Evolutionary conservation across 2,797 vertebrate species (phyloP).

Genomic region (Pseudotriccus pelzelni): DNA sequence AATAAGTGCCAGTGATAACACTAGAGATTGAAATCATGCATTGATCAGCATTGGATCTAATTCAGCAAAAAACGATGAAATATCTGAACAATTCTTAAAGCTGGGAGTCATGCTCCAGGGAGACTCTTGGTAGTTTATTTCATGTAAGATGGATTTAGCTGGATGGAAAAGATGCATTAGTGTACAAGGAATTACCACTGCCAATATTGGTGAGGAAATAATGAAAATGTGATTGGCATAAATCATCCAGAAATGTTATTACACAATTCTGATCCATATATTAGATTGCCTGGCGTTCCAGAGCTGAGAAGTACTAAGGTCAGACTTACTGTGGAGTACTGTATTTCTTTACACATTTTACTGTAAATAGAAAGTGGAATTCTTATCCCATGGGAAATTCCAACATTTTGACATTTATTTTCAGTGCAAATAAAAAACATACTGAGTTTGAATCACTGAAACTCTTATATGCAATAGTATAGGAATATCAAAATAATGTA

Average conservation of each 20-base stretch:
- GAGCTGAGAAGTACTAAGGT: constrained; percentile 17
- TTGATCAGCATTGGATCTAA: background rate
- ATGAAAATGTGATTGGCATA: constrained; percentile 40
- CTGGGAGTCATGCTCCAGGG: background rate
- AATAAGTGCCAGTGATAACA: background rate
- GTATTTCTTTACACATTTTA: constrained; percentile 12
- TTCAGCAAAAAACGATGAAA: background rate
- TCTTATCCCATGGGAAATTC: constrained; percentile 22
- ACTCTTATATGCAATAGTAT: background rate
- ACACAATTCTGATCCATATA: background rate
- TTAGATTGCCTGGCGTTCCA: background rate
- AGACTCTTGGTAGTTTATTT: background rate
- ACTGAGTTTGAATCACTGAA: background rate
- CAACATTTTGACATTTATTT: constrained; percentile 59
- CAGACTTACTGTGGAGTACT: background rate
- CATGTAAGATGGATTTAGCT: background rate
- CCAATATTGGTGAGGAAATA: background rate
- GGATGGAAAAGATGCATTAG: background rate
- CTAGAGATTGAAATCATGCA: background rate
- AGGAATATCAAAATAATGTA: constrained; percentile 52
- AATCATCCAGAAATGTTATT: constrained; percentile 29
- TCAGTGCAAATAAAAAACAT: constrained; percentile 40
- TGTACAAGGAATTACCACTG: background rate
- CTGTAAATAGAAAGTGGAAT: constrained; percentile 28
- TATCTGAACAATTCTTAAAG: background rate